These are phyloP conservation scores for Dendrolimus punctatus DNA, from an alignment of 1,140 invertebrate genomes.

Conservation along the genomic window DNA sequence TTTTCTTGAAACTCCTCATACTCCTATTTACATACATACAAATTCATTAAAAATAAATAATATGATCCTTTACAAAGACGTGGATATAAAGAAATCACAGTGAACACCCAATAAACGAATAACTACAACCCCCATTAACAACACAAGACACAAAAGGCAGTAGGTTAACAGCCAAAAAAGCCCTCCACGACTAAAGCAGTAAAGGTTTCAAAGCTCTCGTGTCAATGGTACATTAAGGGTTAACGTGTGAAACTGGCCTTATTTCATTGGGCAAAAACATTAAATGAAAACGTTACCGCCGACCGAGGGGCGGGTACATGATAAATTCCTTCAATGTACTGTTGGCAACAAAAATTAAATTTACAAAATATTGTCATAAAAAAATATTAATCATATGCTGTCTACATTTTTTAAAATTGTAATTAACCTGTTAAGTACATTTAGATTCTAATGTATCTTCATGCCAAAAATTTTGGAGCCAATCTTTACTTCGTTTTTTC, in stretches of 20 bases:
- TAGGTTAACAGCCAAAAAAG: conserved; percentile 9
- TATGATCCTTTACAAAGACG: too few relatives aligned
- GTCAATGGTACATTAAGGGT: conserved; percentile 25
- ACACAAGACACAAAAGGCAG: conserved; percentile 6
- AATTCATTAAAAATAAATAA: too few relatives aligned
- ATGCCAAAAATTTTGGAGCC: too few relatives aligned
- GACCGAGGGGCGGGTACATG: conserved; percentile 13
- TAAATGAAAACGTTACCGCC: conserved; percentile 27
- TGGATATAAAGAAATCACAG: too few relatives aligned
- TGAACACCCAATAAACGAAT: neutral
- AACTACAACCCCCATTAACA: neutral
- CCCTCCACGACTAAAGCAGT: neutral
- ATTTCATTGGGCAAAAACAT: conserved; percentile 26
- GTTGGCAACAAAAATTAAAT: conserved; percentile 8
- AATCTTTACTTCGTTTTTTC: too few relatives aligned
- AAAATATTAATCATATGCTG: too few relatives aligned
- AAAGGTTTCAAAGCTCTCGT: conserved; percentile 10
- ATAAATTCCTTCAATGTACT: conserved; percentile 20
- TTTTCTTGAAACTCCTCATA: too few relatives aligned
- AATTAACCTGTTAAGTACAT: too few relatives aligned
- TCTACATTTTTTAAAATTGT: too few relatives aligned
- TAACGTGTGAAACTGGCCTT: conserved; percentile 21
- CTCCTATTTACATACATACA: too few relatives aligned
- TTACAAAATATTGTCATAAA: too few relatives aligned
- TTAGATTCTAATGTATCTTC: too few relatives aligned